Evolutionary conservation across 2,888 invertebrate genomes (phyloP), one percentile per base, ranked within the genome.

Genomic region (Amaurobius ferox): DNA sequence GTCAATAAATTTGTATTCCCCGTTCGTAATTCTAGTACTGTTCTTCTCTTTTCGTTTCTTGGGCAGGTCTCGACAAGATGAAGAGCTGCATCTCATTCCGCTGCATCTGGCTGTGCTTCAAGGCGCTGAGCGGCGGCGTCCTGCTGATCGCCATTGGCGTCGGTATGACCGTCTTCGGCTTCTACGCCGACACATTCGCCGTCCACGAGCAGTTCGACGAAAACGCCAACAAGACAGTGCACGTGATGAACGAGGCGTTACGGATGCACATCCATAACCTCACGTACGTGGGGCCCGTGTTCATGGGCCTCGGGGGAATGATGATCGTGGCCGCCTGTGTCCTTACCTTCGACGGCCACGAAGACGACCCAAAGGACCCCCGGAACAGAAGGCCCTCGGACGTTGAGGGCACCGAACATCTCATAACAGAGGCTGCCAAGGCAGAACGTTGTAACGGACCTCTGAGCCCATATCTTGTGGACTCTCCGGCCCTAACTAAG

Each of bases 301-400:
- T 98, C 77, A 98, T 98, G 98, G 98, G 98, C 39, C 95, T 98
- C 88, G 98, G 98, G 92, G 97, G 97, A 61, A 98, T 98, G 91
- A 96, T 98, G 89, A 96, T 98, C 55, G 98, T 98, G 30, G 97
- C 98, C 44, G 97, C 98, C 0, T 98, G 98, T 91, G 98, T 99
- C 74, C 97, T 98, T 95, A 98, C 98, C 23, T 97, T 98, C 91
- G 98, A 98, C 91, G 97, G 97, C 0, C 94, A 98, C 1, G 98
- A 98, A 92, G 97, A 96, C 88, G 91, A 98, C 0, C 96, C 97
- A 1, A 96, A 96, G 26, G 96, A 97, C 0, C 96, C 61, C n/a
- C 67, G 80, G 23, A 61, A 48, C 39, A 29, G 83, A 19, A 62
- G 87, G 62, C 78, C 86, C 30, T 72, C 77, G 30, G 55, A 72